phyloP scores from a whole-genome alignment of 2,797 vertebrate species.

The Sebastolobus altivelis region DNA sequence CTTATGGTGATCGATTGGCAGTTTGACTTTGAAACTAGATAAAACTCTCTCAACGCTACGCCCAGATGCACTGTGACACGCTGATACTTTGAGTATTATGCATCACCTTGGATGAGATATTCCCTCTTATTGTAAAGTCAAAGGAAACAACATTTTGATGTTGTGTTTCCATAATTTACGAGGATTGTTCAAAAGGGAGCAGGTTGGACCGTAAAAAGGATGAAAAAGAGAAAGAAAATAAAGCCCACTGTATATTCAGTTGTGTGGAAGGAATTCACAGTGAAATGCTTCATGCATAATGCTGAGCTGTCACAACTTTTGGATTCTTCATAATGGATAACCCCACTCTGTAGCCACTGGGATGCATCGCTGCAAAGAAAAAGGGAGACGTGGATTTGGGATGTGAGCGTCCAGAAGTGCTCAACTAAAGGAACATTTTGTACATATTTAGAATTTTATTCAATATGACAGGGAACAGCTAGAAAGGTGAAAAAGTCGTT shows the following conservation, averaged over 20 bases:
- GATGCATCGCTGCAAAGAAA: conserved; percentile 19
- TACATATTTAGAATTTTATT: not conserved
- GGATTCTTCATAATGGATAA: conserved; percentile 52
- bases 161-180: conserved; percentile 31
- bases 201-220: conserved; percentile 8
- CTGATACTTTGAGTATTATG: conserved; percentile 15
- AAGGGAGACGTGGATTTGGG: conserved; percentile 26
- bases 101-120: conserved; percentile 20
- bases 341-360: conserved; percentile 19
- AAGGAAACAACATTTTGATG: conserved; percentile 24
- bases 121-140: conserved; percentile 22
- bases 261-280: conserved; percentile 42
- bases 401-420: not conserved
- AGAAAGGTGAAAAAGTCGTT: not conserved
- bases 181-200: conserved; percentile 16
- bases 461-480: not conserved
- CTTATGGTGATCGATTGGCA: conserved; percentile 68
- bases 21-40: conserved; percentile 77
- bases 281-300: conserved; percentile 49
- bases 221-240: conserved; percentile 21
- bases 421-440: not conserved
- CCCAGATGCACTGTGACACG: conserved; percentile 17
- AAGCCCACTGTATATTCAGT: conserved; percentile 30
- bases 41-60: conserved; percentile 49
- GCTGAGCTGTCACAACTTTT: conserved; percentile 46